Evolutionary conservation across 2,888 invertebrate genomes (phyloP).

Genomic region (Erebia ligea): DNA sequence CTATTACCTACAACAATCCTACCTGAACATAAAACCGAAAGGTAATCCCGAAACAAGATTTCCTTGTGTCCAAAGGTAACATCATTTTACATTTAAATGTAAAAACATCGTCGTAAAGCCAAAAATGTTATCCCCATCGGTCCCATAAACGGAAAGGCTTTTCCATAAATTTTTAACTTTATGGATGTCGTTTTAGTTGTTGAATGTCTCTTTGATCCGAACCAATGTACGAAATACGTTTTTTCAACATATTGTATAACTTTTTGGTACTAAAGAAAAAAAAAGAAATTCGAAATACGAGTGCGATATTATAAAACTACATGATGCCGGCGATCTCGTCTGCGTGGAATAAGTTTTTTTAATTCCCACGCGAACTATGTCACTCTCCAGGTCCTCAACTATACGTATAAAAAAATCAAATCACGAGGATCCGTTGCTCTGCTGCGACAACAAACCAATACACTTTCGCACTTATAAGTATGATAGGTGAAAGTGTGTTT

Average conservation of each 20-base stretch:
- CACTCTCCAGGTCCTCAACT: slow-evolving; percentile 22
- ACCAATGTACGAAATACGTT: slow-evolving; percentile 54
- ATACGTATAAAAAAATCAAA: too few species aligned
- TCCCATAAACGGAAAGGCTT: slow-evolving; percentile 55
- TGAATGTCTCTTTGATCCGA: slow-evolving; percentile 49
- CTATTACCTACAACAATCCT: slow-evolving; percentile 2
- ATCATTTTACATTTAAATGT: slow-evolving; percentile 38
- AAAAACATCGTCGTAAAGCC: slow-evolving; percentile 31
- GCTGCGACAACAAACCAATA: too few species aligned
- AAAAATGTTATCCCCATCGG: slow-evolving; percentile 50
- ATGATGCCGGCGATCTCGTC: too few species aligned
- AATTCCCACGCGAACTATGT: too few species aligned
- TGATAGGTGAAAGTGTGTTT: too few species aligned
- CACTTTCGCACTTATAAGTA: too few species aligned
- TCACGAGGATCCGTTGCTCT: too few species aligned
- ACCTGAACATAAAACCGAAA: slow-evolving; percentile 14
- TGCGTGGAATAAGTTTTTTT: too few species aligned
- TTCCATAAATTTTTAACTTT: slow-evolving; percentile 67
- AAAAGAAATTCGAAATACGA: slow-evolving; percentile 49
- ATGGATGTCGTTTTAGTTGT: slow-evolving; percentile 60
- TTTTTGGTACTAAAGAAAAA: too few species aligned
- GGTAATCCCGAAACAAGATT: slow-evolving; percentile 10
- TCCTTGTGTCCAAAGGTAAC: slow-evolving; percentile 18
- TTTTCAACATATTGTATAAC: too few species aligned
- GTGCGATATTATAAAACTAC: slow-evolving; percentile 11